Base-by-base conservation (phyloP, 1,140 invertebrate species). In the Drosophila jambulina region DNA sequence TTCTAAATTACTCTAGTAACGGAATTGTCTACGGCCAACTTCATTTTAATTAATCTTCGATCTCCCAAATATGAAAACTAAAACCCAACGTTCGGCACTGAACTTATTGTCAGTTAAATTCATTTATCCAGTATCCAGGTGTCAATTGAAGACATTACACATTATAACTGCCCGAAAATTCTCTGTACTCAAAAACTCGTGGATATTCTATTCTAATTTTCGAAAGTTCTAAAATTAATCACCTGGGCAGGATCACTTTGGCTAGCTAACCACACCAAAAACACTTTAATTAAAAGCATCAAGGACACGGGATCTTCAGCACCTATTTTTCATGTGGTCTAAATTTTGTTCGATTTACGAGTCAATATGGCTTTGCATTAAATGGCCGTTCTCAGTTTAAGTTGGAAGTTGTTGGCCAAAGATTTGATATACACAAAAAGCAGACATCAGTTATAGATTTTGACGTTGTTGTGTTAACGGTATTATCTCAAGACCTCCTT, bases 321-420 rank as follows among this genome's bases (percentile, higher is more conserved):
- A 38, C 5, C 34, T 38, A 56, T 56, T 56, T 56, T 56, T 56
- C 53, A 56, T 56, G 53, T 56, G 53, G 53, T 38, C 53, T 56
- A 56, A 56, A 56, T 56, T 56, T 56, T n/a, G 21, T 56, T 56
- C 17, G 17, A 12, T 56, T 56, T 38, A 38, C 53, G 53, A 17
- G 53, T 56, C 53, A 56, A 25, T 56, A 56, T 38, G 32, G 53
- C 53, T 56, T 38, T 56, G 53, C 53, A 56, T 56, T 56, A 56
- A 56, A 56, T 56, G 53, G 53, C 34, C 23, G 34, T 56, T 23
- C 19, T 56, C 53, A 36, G 34, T 56, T 38, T 56, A 38, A 56
- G 21, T 56, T 25, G 17, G 21, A 23, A 56, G 21, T 56, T 38
- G 53, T 23, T 56, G 32, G 51, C 51, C 32, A 34, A 23, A 56